These are phyloP conservation scores for Tipula lateralis DNA, from an alignment of 2,888 invertebrate species.

Conservation along the genomic window DNA sequence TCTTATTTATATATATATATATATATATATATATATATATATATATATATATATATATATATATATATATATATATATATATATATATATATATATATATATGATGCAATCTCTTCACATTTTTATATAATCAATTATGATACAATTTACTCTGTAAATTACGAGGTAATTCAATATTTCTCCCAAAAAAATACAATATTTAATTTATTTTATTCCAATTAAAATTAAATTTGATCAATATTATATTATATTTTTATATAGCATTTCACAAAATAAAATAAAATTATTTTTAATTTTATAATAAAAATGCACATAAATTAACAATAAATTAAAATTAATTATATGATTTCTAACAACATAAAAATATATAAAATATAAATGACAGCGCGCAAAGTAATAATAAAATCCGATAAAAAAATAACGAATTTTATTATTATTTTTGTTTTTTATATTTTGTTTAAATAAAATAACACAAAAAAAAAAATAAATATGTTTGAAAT, in stretches of 20 bases:
- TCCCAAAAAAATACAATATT: background rate
- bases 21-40: no score
- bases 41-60: no score
- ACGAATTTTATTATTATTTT: background rate
- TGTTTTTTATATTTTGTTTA: background rate
- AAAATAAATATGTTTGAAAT: background rate
- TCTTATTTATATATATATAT: no score
- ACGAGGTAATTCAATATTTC: slow-evolving; percentile 16
- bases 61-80: no score
- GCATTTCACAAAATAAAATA: background rate
- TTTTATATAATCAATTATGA: background rate
- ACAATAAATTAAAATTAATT: slow-evolving; percentile 13
- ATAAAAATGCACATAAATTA: slow-evolving; percentile 15
- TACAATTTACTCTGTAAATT: background rate
- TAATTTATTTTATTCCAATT: background rate
- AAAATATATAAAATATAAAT: background rate
- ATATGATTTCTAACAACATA: slow-evolving; percentile 24
- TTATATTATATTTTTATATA: background rate
- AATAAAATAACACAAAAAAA: background rate
- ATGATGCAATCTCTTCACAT: background rate
- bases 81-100: no score
- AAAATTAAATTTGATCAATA: background rate
- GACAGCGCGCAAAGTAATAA: slow-evolving; percentile 4
- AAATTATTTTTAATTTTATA: background rate
- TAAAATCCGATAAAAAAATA: slow-evolving; percentile 15